Evolutionary conservation across 2,888 invertebrate species (phyloP).

Genomic region (Tethea ocularis): DNA sequence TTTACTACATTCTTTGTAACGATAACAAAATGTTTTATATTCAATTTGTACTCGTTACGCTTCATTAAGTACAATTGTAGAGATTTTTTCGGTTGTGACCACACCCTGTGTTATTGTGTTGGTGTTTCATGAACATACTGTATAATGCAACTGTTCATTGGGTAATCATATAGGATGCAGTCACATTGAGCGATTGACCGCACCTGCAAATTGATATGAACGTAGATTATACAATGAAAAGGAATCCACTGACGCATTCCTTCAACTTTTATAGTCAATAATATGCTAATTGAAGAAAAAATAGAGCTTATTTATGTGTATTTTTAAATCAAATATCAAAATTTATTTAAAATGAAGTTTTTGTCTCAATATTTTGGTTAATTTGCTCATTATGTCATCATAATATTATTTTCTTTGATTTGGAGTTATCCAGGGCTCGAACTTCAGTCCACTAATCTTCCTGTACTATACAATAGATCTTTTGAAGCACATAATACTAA

Average conservation of each 20-base stretch:
- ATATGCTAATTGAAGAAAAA: neutral
- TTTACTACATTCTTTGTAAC: constrained; percentile 30
- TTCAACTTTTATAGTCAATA: neutral
- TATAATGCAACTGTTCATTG: constrained; percentile 22
- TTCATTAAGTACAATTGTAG: constrained; percentile 58
- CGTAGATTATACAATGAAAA: neutral
- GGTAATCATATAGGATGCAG: constrained; percentile 15
- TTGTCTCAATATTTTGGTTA: neutral
- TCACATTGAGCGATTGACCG: constrained; percentile 23
- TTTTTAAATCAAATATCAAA: too few relatives aligned
- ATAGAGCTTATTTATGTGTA: neutral
- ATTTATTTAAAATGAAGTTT: neutral
- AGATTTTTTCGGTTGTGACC: constrained; percentile 50
- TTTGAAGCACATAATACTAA: neutral
- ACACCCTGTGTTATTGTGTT: constrained; percentile 55
- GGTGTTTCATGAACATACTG: constrained; percentile 45
- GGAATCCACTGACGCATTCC: neutral
- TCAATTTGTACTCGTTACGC: constrained; percentile 62
- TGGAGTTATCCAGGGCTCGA: neutral
- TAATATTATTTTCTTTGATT: too few relatives aligned
- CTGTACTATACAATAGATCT: neutral
- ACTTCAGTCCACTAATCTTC: neutral
- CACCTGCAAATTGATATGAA: constrained; percentile 17
- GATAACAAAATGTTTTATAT: constrained; percentile 41
- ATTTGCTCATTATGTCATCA: neutral